Evolutionary conservation across 2,113 vertebrate species (phyloP), one percentile per base, ranked within the genome.

Genomic region (Semnornis frantzii): DNA sequence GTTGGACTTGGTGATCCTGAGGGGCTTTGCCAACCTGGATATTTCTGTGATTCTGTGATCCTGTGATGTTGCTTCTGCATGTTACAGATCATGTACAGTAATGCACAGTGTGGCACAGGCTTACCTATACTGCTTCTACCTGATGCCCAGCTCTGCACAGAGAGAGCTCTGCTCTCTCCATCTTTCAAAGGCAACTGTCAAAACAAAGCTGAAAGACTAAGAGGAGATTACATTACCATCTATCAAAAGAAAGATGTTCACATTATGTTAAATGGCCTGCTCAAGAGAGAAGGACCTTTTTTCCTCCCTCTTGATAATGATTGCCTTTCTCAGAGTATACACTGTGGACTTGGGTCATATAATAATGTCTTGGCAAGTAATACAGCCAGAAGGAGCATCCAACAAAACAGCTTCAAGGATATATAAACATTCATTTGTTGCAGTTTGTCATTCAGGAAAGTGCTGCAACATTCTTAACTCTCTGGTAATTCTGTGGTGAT

Each of bases 271-370:
- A 88, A 78, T 12, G 33, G 13, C 20, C 73, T 57, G 54, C 65
- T 92, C 44, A 84, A 71, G 70, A 90, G 57, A 12, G 33, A 93
- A 74, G 69, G 65, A 90, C 46, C 75, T 77, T 66, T 88, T 37
- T 77, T 57, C 52, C 18, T 8, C 15, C 6, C 17, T 48, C 37
- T 27, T 64, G 16, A 65, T 3, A 25, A 52, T 0, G 48, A 0
- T 76, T n/a, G 57, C 48, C 19, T 90, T 80, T 80, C 80, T 69
- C 57, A 71, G 62, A 68, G n/a, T 18, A 72, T 60, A 2, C 33
- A 34, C 37, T 54, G 17, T 10, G 59, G 54, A 55, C 59, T 69
- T 84, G 17, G 50, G 50, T 78, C 66, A 44, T 63, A 88, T 63
- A 90, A 54, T 9, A 76, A 59, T 5, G 30, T 86, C 46, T 65